Evolutionary conservation across 2,888 invertebrate genomes (phyloP), one percentile per base, ranked within the genome.

Genomic region (Scaptomyza flava): DNA sequence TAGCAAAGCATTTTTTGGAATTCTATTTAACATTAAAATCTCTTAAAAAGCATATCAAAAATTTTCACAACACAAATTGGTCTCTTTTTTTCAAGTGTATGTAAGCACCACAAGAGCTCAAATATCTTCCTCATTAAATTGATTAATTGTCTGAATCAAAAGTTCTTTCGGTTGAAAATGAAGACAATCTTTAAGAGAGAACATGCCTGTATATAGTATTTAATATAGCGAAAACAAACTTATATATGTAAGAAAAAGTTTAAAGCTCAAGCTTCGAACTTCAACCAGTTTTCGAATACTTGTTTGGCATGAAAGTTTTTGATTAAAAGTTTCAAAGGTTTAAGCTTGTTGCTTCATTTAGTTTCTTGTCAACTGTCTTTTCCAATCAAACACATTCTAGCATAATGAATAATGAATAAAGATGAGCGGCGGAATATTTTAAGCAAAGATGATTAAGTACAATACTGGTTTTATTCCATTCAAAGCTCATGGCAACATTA

Each of bases 391-490:
- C 50, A 43, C 43, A 43, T 45, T 51, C 42, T n/a, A 30, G 2
- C 30, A 23, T 48, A 12, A 43, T 63, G 31, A 51, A 23, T 48
- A 12, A 43, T 63, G 31, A 51, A 51, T 51, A 45, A 63, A 63
- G 45, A 51, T 62, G 63, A 62, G 52, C 31, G 6, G 2, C n/a
- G 30, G 11, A 9, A 8, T 51, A 8, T 33, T 6, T 17, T 43
- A 14, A 23, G 5, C 8, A 17, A 45, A 61, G 17, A 33, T 42
- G 1, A 2, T 23, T 12, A 12, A 20, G 31, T 14, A 20, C 31
- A 61, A 62, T 27, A 6, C 63, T 1, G 62, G 63, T 63, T 63
- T 63, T 14, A 0, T 12, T 23, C n/a, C 2, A 9, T 12, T 6
- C 34, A 60, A 17, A 4, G 11, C 45, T 12, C 9, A 9, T 34